A percentile compares a stretch with the other conserved stretches of the same genome.
Evolutionary conservation across 2,797 vertebrate species (phyloP).

Genomic region (Stomatorhinus walkeri): DNA sequence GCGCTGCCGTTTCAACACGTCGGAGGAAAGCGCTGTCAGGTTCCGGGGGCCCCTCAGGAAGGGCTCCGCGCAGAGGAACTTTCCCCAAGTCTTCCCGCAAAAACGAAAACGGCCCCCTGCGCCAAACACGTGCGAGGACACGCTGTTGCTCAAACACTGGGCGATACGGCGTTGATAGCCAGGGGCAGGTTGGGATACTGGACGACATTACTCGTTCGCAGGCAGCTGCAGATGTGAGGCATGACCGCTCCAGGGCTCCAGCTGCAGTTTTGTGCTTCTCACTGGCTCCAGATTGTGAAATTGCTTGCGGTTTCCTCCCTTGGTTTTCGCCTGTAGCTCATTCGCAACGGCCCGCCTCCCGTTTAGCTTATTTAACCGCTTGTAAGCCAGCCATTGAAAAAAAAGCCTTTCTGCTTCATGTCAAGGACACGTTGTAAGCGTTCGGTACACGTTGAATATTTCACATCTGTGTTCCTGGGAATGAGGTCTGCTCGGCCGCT

Average conservation of each 20-base stretch:
- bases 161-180: not conserved
- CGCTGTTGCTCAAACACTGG: not conserved
- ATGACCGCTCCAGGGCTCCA: not conserved
- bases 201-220: not conserved
- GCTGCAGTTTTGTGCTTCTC: not conserved
- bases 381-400: not conserved
- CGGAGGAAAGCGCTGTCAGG: not conserved
- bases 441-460: not conserved
- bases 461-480: conserved; percentile 9
- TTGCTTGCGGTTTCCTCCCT: not conserved
- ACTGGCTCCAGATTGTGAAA: conserved; percentile 1
- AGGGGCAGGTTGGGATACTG: not conserved
- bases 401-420: not conserved
- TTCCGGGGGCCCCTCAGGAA: not conserved
- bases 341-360: not conserved
- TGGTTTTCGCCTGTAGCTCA: not conserved
- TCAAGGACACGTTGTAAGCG: conserved; percentile 2
- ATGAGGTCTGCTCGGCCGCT: not conserved
- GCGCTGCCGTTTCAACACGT: not conserved
- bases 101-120: not conserved
- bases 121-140: not conserved
- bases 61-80: not conserved
- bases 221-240: not conserved
- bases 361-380: not conserved
- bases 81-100: not conserved